Evolutionary conservation across 2,888 invertebrate species (phyloP).

Genomic region (Eupithecia exiguata): DNA sequence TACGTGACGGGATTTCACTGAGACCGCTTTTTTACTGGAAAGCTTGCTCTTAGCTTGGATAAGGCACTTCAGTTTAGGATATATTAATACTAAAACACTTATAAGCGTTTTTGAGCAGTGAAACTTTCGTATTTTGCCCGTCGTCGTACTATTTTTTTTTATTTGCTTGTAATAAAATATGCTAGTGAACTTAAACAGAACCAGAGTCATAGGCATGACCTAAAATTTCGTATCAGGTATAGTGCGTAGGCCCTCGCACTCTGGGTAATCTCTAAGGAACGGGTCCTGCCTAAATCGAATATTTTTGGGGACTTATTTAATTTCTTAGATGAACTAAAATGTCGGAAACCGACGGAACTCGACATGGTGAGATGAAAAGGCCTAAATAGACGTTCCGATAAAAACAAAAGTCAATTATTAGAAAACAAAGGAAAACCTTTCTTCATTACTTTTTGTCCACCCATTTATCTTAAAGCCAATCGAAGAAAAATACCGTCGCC

Average conservation of each 20-base stretch:
- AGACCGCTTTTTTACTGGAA: conserved; percentile 17
- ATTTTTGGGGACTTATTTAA: too few relatives aligned
- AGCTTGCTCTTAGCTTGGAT: background rate
- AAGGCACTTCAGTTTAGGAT: background rate
- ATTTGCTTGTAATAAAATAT: too few relatives aligned
- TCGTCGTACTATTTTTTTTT: too few relatives aligned
- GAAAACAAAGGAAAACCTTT: background rate
- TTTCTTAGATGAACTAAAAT: background rate
- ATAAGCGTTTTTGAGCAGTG: background rate
- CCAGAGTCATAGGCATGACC: background rate
- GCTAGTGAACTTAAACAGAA: background rate
- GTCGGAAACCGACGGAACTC: background rate
- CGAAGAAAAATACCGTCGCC: conserved; percentile 9
- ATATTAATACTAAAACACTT: background rate
- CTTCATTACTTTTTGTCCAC: background rate
- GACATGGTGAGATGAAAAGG: background rate
- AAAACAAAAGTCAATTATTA: conserved; percentile 1
- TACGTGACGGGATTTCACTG: conserved; percentile 33
- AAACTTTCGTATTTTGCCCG: background rate
- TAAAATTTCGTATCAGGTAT: background rate
- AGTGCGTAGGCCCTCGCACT: too few relatives aligned
- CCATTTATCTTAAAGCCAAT: conserved; percentile 20
- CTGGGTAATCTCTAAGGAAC: too few relatives aligned
- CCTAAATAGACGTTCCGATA: background rate
- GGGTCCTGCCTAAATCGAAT: too few relatives aligned